A percentile compares a stretch with the other conserved stretches of the same genome.
Conservation (phyloP, 1,140 invertebrate species). For the Achroia grisella region DNA sequence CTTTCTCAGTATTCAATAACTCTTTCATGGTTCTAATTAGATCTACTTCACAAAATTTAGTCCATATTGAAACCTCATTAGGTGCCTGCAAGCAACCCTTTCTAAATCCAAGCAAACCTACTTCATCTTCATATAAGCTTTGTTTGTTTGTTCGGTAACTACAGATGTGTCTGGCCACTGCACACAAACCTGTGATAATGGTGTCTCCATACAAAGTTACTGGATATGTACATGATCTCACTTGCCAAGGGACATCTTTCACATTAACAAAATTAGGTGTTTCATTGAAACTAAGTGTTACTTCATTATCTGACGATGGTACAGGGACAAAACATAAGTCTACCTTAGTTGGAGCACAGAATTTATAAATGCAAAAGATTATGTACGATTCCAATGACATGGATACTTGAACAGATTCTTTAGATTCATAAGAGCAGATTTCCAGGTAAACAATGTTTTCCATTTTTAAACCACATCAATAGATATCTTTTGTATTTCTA, state of each 20-base stretch:
- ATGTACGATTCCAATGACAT: constrained; percentile 58
- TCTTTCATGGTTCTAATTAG: constrained; percentile 75
- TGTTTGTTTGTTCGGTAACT: constrained; percentile 43
- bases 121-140: constrained; percentile 50
- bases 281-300: constrained; percentile 19
- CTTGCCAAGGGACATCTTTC: constrained; percentile 46
- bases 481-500: too few species aligned
- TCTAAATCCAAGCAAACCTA: constrained; percentile 83
- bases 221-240: constrained; percentile 75
- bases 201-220: constrained; percentile 74
- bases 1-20: constrained; percentile 15
- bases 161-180: constrained; percentile 79
- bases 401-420: constrained; percentile 18
- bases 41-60: constrained; percentile 93
- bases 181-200: constrained; percentile 81
- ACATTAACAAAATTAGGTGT: constrained; percentile 15
- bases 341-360: constrained; percentile 36
- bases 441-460: constrained; percentile 27
- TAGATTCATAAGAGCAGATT: constrained; percentile 20
- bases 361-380: constrained; percentile 59
- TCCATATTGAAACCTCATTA: constrained; percentile 91
- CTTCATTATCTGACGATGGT: constrained; percentile 9
- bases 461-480: too few species aligned
- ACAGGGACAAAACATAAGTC: constrained; percentile 39
- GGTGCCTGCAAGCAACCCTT: constrained; percentile 85